Percentiles rank a stretch among this genome's conserved stretches.
Conservation (phyloP, 2,797 vertebrate genomes). For the Diglossa cyanea region DNA sequence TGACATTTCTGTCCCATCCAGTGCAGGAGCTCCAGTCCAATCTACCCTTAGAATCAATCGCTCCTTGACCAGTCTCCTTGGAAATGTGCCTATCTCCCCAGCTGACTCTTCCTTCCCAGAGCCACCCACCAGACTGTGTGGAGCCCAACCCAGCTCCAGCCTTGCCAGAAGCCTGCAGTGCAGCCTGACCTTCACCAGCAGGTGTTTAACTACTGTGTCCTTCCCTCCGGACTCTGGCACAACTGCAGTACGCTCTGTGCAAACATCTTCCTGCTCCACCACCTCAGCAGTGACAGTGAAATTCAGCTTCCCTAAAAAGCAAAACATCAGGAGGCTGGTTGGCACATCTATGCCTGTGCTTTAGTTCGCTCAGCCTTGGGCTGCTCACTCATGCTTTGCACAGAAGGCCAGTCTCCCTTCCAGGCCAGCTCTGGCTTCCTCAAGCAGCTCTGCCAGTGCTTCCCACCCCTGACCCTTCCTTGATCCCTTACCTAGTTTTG, state of each 20-base stretch:
- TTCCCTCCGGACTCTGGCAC: constrained; percentile 49
- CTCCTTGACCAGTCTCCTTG: background rate
- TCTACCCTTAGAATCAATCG: background rate
- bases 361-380: background rate
- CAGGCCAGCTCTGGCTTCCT: background rate
- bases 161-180: background rate
- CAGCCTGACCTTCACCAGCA: constrained; percentile 69
- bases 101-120: background rate
- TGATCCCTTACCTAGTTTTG: constrained; percentile 42
- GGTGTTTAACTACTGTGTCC: constrained; percentile 58
- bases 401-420: background rate
- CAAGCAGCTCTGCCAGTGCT: background rate
- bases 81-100: background rate
- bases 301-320: constrained; percentile 56
- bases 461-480: background rate
- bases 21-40: background rate
- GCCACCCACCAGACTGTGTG: background rate
- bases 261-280: background rate
- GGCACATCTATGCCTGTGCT: rapidly evolving
- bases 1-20: background rate
- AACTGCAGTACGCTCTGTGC: background rate
- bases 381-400: background rate
- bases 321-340: background rate
- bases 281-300: constrained; percentile 62
- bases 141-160: background rate